Evolutionary conservation across 2,797 vertebrate genomes (phyloP), one percentile per base, ranked within the genome.

Genomic region (Enteromius fasciolatus): DNA sequence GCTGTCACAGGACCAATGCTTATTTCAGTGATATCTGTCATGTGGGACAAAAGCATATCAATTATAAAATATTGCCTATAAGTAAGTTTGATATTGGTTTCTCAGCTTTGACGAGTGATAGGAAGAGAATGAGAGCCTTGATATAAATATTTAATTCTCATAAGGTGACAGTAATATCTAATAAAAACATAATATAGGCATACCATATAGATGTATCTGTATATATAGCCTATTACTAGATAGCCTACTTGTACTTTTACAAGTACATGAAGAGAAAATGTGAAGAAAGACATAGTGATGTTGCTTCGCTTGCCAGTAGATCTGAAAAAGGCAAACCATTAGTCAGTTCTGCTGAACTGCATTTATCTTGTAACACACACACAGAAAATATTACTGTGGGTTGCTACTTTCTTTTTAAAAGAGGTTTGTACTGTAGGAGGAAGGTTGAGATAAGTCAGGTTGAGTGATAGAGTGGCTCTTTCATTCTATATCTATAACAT

Each of bases 281-380:
- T 1, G 41, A n/a, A 41, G 39, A 48, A 18, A 50, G 41, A 48
- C 46, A 63, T 20, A 64, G 17, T 64, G 10, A 78, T 64, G 59
- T 64, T 78, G 41, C 44, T 66, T 75, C 10, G 6, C 50, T 50
- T 2, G 6, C 59, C n/a, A 18, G 36, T 11, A 33, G 11, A 63
- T 64, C 76, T 15, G 28, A 18, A 64, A 4, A 39, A 57, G 50
- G 39, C 9, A 31, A 25, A 20, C 39, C n/a, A 79, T 79, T 69
- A 68, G 4, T 79, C 46, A 54, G n/a, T 41, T 54, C 33, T 39
- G 63, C 46, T 69, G 15, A 20, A 41, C 33, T 41, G n/a, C 31
- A 79, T 39, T 44, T 57, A 69, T 69, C n/a, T 44, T 78, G 36
- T 68, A 25, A 79, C 64, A 64, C 75, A 76, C n/a, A 63, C 57